Evolutionary conservation across 2,797 vertebrate species (phyloP), one percentile per base, ranked within the genome.

Genomic region (Megalops cyprinoides): DNA sequence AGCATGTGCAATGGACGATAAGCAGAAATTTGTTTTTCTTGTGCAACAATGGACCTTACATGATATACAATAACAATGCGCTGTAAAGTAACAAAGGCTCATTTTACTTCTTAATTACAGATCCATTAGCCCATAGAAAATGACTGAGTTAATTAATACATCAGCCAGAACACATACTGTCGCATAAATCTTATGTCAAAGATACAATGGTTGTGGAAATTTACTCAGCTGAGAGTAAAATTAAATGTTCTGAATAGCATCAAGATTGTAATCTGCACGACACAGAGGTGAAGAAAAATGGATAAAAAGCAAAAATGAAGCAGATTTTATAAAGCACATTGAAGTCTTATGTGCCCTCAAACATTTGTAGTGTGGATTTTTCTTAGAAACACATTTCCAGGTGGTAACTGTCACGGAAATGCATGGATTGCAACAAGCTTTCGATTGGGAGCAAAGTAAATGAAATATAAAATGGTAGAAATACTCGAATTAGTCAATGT

Each of bases 91-190:
- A 88, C 85, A 90, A 89, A 84, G 74, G 82, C 82, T 78, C 74
- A 84, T 86, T 87, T 90, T 83, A 83, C 78, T n/a, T 80, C 79
- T 82, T 85, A 87, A 89, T 90, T 89, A 84, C 81, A 67, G 75
- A 78, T 86, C 71, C 77, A 85, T 87, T 88, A 86, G 84, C 49
- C 42, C 10, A 56, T 25, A 82, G 83, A 60, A 79, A 82, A 15
- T 34, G 44, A 55, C 71, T 37, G 53, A 62, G 39, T 56, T 58
- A 56, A n/a, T 51, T 74, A 74, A 9, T 14, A 31, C 37, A 62
- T 34, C 53, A 15, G 28, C 46, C 39, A 28, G 37, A n/a, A 25
- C 23, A 49, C 10, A 28, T 9, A 28, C 8, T n/a, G 28, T 23
- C 3, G 25, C 25, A 60, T 56, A 37, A 39, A 51, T 46, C 14